Evolutionary conservation across 2,113 vertebrate species (phyloP), one percentile per base, ranked within the genome.

Genomic region (Silurus asotus): DNA sequence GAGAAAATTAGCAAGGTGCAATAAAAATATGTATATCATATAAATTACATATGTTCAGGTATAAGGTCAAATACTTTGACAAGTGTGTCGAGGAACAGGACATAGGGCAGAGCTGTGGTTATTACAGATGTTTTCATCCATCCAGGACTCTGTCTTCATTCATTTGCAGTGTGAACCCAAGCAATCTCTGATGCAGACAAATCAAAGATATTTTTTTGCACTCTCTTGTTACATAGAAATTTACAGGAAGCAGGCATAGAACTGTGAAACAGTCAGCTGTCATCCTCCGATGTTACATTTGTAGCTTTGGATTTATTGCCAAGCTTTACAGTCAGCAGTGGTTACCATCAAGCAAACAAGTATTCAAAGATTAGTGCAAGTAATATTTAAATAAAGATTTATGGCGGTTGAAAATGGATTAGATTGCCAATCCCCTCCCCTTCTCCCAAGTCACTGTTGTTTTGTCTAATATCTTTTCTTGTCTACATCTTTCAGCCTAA

Each of bases 101-200:
- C 48, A 75, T 51, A 5, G 48, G 9, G 58, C 19, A 37, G 51
- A 49, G 28, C 20, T 62, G 49, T 10, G 20, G 28, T 58, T 67
- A 61, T 81, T 72, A 69, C 7, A 2, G 23, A 28, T 4, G 10
- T 28, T 65, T 10, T 19, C 23, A 2, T 25, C 37, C 51, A 70
- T 8, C 14, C 55, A 8, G 58, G 37, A 58, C 7, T 45, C 37
- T 55, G 5, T 49, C 51, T 69, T 65, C 48, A 70, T 78, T 87
- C 84, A 86, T 87, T 87, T 78, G 53, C 59, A 82, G 61, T 45
- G 10, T 6, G 37, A 28, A 61, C 45, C 64, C 23, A 51, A 56
- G 61, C 6, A 72, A 48, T 64, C 37, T 8, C 23, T 20, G 53
- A 61, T n/a, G 15, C 65, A 59, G 37, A 48, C 23, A 14, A 76